Evolutionary conservation across 2,113 vertebrate species (phyloP).

Genomic region (Thalassarche chlororhynchos): DNA sequence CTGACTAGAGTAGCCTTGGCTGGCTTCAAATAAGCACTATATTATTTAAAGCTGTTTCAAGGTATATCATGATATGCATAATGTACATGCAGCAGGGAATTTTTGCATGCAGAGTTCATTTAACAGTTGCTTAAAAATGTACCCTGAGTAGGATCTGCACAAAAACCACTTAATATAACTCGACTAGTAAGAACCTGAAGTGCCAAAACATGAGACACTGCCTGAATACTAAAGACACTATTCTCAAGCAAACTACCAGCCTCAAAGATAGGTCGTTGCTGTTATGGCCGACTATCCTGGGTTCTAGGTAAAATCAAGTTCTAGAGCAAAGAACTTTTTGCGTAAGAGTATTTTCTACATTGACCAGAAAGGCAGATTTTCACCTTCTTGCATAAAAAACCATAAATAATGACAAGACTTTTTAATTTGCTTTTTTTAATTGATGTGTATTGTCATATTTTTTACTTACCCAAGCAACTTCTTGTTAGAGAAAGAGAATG

Average conservation of each 20-base stretch:
- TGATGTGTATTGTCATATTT: neutral
- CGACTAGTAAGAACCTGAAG: neutral
- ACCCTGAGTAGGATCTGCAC: neutral
- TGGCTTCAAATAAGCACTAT: neutral
- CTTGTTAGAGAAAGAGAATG: constrained; percentile 94
- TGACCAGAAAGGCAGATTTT: neutral
- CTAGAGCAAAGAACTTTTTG: neutral
- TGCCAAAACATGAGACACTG: neutral
- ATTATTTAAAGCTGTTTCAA: neutral
- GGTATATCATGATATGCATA: neutral
- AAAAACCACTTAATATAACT: neutral
- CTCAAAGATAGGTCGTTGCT: neutral
- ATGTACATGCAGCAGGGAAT: neutral
- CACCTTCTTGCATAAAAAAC: neutral
- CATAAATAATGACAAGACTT: neutral
- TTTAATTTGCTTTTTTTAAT: neutral
- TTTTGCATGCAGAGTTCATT: neutral
- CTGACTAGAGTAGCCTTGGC: neutral
- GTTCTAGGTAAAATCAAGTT: neutral
- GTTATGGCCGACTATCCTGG: neutral
- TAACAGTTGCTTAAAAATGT: neutral
- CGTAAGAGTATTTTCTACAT: neutral
- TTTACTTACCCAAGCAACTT: constrained; percentile 88
- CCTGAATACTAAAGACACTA: neutral
- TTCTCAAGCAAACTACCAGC: neutral